These are phyloP conservation scores for Corythornis cristatus DNA, from an alignment of 2,113 vertebrate genomes.

Conservation along the genomic window DNA sequence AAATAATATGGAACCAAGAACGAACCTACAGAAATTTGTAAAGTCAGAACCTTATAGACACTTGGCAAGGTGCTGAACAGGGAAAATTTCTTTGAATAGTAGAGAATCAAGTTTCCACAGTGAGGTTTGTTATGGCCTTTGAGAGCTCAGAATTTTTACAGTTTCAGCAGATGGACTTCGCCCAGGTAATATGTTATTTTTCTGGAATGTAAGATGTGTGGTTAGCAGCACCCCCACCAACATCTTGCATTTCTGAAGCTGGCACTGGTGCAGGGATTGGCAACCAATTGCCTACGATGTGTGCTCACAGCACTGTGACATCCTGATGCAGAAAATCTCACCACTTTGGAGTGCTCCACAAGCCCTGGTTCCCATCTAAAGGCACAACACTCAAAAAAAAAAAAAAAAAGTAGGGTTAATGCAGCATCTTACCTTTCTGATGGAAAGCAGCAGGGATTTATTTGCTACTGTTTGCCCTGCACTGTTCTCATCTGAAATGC, in stretches of 20 bases:
- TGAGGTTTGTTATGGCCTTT: slow-evolving; percentile 59
- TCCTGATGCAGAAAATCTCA: slow-evolving; percentile 32
- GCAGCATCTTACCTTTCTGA: neutral
- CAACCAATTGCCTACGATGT: slow-evolving; percentile 9
- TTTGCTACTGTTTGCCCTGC: neutral
- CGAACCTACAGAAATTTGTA: neutral
- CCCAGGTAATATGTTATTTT: slow-evolving; percentile 70
- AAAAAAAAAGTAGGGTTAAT: neutral
- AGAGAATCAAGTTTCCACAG: slow-evolving; percentile 61
- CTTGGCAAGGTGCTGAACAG: slow-evolving; percentile 47
- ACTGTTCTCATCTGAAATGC: neutral
- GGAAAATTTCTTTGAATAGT: slow-evolving; percentile 56
- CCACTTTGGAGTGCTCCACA: neutral
- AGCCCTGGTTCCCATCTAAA: neutral
- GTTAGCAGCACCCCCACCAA: slow-evolving; percentile 64
- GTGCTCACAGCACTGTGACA: slow-evolving; percentile 46
- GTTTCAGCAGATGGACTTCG: slow-evolving; percentile 67
- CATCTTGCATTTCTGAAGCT: slow-evolving; percentile 60
- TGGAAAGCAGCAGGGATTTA: neutral
- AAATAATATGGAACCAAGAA: slow-evolving; percentile 22
- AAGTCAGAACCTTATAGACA: slow-evolving; percentile 21
- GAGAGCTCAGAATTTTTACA: slow-evolving; percentile 63
- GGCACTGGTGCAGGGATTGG: slow-evolving; percentile 41
- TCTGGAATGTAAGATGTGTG: slow-evolving; percentile 51
- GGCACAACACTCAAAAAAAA: neutral